Conservation (phyloP, 1,140 invertebrate genomes). For the Drosophila sp. region DNA sequence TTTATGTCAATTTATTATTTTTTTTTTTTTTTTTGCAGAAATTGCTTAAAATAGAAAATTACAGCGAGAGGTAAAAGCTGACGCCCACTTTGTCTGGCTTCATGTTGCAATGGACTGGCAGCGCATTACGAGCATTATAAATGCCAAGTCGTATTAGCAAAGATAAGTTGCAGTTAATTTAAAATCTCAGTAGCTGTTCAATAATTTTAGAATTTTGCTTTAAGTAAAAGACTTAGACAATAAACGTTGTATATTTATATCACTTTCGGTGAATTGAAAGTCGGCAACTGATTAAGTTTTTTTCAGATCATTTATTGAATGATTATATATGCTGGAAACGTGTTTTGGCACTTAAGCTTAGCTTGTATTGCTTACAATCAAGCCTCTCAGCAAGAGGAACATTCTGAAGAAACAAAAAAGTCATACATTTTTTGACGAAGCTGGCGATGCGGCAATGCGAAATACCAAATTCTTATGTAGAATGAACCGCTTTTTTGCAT, state of each 20-base stretch:
- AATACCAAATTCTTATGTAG: slow-evolving; percentile 26
- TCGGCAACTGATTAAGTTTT: not conserved
- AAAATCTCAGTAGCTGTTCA: not conserved
- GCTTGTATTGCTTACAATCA: slow-evolving; percentile 29
- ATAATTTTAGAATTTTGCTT: not conserved
- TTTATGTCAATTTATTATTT: slow-evolving; percentile 14
- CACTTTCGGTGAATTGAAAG: slow-evolving; percentile 3
- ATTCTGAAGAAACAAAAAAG: not conserved
- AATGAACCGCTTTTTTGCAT: slow-evolving; percentile 69
- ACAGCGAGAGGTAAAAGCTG: slow-evolving; percentile 26
- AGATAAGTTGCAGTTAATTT: not conserved
- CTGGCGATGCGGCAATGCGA: slow-evolving; percentile 16
- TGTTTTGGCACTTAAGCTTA: slow-evolving; percentile 48
- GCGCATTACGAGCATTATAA: slow-evolving; percentile 2
- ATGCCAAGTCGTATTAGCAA: not conserved
- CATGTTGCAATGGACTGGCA: not conserved
- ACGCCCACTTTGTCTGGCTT: slow-evolving; percentile 36
- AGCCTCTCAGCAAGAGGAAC: not conserved
- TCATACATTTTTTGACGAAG: not conserved
- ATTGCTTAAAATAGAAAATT: slow-evolving; percentile 41
- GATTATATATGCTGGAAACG: slow-evolving; percentile 46
- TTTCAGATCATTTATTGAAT: slow-evolving; percentile 22
- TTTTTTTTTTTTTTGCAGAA: slow-evolving; percentile 15
- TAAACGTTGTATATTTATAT: slow-evolving; percentile 2
- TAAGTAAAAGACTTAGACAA: not conserved